Evolutionary conservation across 2,888 invertebrate genomes (phyloP).

Genomic region (Eristalis pertinax): DNA sequence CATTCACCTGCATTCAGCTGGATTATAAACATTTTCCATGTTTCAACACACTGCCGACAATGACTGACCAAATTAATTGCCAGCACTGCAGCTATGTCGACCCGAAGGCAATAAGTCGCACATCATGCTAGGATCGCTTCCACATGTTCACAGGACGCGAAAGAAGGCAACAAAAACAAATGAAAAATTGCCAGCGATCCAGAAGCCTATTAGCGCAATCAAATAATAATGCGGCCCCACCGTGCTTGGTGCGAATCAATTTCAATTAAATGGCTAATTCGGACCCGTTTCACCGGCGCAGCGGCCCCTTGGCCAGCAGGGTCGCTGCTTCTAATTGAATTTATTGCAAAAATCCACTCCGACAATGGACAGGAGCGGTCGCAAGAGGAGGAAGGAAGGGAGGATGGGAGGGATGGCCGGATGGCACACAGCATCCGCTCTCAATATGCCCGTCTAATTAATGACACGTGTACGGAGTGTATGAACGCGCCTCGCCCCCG

Average conservation of each 20-base stretch:
- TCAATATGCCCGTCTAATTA: constrained; percentile 42
- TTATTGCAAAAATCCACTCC: constrained; percentile 44
- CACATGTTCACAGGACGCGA: constrained; percentile 4
- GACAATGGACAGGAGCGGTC: not conserved
- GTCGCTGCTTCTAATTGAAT: constrained; percentile 50
- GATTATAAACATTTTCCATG: not conserved
- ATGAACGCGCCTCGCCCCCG: constrained; percentile 27
- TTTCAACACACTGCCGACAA: constrained; percentile 5
- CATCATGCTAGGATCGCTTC: not conserved
- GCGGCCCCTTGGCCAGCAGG: not conserved
- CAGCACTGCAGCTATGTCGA: not conserved
- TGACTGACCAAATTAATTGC: constrained; percentile 12
- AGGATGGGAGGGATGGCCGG: not conserved
- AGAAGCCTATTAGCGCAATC: constrained; percentile 30
- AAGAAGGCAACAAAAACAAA: not conserved
- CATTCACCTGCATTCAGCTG: not conserved
- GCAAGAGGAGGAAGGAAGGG: not conserved
- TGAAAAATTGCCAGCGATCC: constrained; percentile 32
- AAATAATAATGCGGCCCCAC: constrained; percentile 47
- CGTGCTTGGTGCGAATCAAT: constrained; percentile 52
- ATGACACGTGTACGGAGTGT: constrained; percentile 39
- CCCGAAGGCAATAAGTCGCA: constrained; percentile 21
- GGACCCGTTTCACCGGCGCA: constrained; percentile 33
- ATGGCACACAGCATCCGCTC: constrained; percentile 34
- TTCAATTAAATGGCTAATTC: constrained; percentile 58